Evolutionary conservation across 2,113 vertebrate species (phyloP).

Genomic region (Brachyhypopomus gauderio): DNA sequence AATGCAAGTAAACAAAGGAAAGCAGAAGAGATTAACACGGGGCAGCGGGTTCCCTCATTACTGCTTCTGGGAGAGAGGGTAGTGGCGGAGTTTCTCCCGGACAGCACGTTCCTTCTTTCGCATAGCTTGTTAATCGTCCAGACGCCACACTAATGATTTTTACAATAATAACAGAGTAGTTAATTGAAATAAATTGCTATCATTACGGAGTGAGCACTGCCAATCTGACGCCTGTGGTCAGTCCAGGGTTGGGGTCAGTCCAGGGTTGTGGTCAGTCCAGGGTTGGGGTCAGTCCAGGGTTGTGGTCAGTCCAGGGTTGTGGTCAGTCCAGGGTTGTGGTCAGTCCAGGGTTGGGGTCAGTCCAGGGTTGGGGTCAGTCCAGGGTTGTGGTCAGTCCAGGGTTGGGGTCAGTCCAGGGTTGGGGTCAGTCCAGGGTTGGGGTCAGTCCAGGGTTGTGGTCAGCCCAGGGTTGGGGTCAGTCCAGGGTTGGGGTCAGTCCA

Average conservation of each 20-base stretch:
- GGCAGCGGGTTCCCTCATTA: slow-evolving; percentile 33
- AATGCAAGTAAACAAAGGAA: slow-evolving; percentile 49
- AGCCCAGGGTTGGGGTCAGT: slow-evolving; percentile 37
- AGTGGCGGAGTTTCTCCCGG: slow-evolving; percentile 56
- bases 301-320: slow-evolving; percentile 47
- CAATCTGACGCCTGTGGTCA: slow-evolving; percentile 59
- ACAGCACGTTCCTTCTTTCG: slow-evolving; percentile 46
- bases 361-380: too few species aligned
- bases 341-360: slow-evolving; percentile 16
- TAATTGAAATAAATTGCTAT: slow-evolving; percentile 70
- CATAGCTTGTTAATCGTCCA: slow-evolving; percentile 56
- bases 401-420: too few species aligned
- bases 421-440: slow-evolving; percentile 41
- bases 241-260: slow-evolving; percentile 31
- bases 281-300: too few species aligned
- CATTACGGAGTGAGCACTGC: slow-evolving; percentile 61
- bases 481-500: slow-evolving; percentile 36
- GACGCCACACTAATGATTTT: slow-evolving; percentile 60
- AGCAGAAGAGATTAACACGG: slow-evolving; percentile 30
- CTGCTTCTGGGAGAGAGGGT: slow-evolving; percentile 23
- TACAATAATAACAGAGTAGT: slow-evolving; percentile 66
- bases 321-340: slow-evolving; percentile 49
- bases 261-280: slow-evolving; percentile 44
- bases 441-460: slow-evolving; percentile 48
- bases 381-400: slow-evolving; percentile 43